Evolutionary conservation across 2,797 vertebrate species (phyloP).

Genomic region (Hozukius guyotensis): DNA sequence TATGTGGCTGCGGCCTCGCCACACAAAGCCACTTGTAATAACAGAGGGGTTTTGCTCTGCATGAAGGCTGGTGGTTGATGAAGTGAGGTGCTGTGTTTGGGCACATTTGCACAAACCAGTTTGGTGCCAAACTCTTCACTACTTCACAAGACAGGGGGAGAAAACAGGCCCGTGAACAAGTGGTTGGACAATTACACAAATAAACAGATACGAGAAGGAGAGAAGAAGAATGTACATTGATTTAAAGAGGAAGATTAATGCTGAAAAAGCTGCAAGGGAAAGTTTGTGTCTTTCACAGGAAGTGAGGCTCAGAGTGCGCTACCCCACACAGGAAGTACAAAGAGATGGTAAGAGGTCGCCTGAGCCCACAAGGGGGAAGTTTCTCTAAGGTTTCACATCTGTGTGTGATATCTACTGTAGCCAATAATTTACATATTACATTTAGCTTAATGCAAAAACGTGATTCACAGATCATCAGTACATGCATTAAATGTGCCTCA

Average conservation of each 20-base stretch:
- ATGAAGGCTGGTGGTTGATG: constrained; percentile 28
- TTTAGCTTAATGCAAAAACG: not conserved
- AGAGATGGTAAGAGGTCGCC: constrained; percentile 59
- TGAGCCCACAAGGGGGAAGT: constrained; percentile 53
- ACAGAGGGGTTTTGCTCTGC: constrained; percentile 37
- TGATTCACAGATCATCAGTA: not conserved
- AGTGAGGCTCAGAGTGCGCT: constrained; percentile 40
- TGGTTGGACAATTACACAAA: not conserved
- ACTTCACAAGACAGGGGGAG: not conserved
- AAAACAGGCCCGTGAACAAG: not conserved
- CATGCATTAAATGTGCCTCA: not conserved
- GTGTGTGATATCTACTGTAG: constrained; percentile 35
- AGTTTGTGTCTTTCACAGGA: constrained; percentile 55
- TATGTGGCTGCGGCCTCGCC: constrained; percentile 45
- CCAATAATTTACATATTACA: constrained; percentile 1
- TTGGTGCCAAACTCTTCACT: constrained; percentile 5
- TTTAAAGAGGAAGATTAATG: constrained; percentile 27
- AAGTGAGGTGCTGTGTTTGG: constrained; percentile 21
- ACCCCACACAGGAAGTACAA: constrained; percentile 65
- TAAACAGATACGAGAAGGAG: not conserved
- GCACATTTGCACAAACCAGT: constrained; percentile 23
- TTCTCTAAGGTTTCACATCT: constrained; percentile 57
- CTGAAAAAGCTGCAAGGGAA: constrained; percentile 40
- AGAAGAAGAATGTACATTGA: constrained; percentile 1
- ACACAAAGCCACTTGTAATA: constrained; percentile 65